Evolutionary conservation across 2,888 invertebrate species (phyloP), one percentile per base, ranked within the genome.

Genomic region (Tetrapedia diversipes): DNA sequence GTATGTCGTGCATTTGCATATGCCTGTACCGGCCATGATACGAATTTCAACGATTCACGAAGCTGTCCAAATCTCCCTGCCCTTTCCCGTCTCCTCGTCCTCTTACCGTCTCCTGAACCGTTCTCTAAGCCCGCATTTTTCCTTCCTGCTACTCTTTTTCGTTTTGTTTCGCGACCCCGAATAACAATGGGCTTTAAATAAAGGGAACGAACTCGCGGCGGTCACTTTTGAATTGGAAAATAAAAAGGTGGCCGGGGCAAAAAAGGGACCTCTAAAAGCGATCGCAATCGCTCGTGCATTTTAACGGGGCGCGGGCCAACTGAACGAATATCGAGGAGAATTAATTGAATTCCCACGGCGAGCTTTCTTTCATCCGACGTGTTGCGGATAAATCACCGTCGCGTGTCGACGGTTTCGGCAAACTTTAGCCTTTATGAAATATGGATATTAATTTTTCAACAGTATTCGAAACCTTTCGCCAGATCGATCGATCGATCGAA

Each of bases 1-100:
- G 81, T 82, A 74, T 77, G 78, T 75, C 43, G 71, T 76, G 72
- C 80, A 87, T 88, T 76, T 86, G 78, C 86, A 85, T 84, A 82
- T 75, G 65, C 73, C 65, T 67, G 67, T 54, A 53, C 64, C 65
- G 51, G 4, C 27, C 29, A 54, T 49, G 53, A 57, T 22, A 41
- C 74, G 68, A 77, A 57, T 60, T 60, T 56, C 66, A 45, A 60
- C 41, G 22, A 51, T 66, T 53, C 71, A 49, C 57, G 34, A n/a
- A n/a, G 24, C 32, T 22, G n/a, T 53, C 41, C 14, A 37, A 56
- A 56, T 66, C 37, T 71, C 49, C 8, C 4, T 47, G 16, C 29
- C 32, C 27, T 69, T 22, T 22, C 19, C 16, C 10, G 29, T 27
- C 47, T 19, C 37, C 39, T 24, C 11, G 19, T 19, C 27, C 10